Conservation (phyloP, 1,140 invertebrate genomes). For the Orius insidiosus region DNA sequence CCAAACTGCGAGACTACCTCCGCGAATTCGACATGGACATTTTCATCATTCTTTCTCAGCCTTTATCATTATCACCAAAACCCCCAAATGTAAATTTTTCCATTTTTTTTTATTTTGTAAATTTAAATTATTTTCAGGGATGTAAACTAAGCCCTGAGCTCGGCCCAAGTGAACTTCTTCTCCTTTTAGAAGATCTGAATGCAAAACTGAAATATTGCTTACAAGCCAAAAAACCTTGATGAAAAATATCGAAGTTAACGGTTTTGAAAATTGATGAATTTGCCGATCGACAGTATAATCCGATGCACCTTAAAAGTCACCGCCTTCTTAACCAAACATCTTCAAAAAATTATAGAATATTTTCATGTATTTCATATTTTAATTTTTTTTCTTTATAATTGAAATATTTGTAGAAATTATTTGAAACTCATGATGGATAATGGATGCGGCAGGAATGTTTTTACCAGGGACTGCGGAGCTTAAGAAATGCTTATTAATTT, state of each 20-base stretch:
- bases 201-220: conserved; percentile 26
- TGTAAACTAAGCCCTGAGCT: conserved; percentile 22
- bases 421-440: conserved; percentile 33
- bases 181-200: conserved; percentile 29
- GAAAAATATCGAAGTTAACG: conserved; percentile 1
- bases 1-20: conserved; percentile 22
- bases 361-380: conserved; percentile 19
- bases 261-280: conserved; percentile 18
- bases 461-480: conserved; percentile 31
- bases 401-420: conserved; percentile 23
- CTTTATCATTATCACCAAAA: conserved; percentile 23
- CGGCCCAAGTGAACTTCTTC: conserved; percentile 27
- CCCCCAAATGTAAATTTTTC: conserved; percentile 16
- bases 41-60: conserved; percentile 30
- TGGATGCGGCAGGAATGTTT: conserved; percentile 38
- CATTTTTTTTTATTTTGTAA: conserved; percentile 3
- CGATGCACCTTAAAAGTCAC: conserved; percentile 20
- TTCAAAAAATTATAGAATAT: conserved; percentile 22
- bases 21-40: conserved; percentile 35
- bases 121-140: conserved; percentile 17
- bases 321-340: conserved; percentile 19
- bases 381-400: conserved; percentile 1
- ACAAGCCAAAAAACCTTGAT: conserved; percentile 12
- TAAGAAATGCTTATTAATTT: conserved; percentile 36
- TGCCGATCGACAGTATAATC: conserved; percentile 15